Conservation (phyloP, 2,888 invertebrate species). For the Lapara coniferarum region DNA sequence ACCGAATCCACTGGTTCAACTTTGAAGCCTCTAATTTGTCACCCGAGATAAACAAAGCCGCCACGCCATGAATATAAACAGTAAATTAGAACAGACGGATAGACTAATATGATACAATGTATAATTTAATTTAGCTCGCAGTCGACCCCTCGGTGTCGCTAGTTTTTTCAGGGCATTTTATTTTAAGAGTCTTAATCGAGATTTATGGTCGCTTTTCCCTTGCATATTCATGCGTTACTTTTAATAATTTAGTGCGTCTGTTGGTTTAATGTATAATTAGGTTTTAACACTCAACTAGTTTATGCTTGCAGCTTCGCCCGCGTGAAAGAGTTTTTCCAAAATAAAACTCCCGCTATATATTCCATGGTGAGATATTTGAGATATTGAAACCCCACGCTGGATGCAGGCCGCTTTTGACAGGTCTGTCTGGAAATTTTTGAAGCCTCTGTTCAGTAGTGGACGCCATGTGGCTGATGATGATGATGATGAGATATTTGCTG, state of each 20-base stretch:
- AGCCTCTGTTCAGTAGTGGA: no score
- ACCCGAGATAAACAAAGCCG: constrained; percentile 70
- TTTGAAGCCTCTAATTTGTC: constrained; percentile 70
- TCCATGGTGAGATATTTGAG: no score
- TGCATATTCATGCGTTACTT: constrained; percentile 8
- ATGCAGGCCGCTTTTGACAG: no score
- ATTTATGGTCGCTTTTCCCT: constrained; percentile 17
- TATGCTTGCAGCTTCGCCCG: no score
- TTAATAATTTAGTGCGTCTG: neutral
- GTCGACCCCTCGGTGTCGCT: constrained; percentile 49
- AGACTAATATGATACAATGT: constrained; percentile 65
- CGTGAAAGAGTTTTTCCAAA: no score
- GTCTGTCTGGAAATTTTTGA: no score
- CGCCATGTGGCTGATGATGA: no score
- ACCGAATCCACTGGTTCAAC: constrained; percentile 48
- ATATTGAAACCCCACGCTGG: no score
- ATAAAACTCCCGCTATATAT: no score
- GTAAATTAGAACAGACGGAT: constrained; percentile 65
- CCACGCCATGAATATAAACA: constrained; percentile 78
- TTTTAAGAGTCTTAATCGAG: neutral
- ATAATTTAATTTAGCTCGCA: constrained; percentile 73
- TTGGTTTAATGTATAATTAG: neutral
- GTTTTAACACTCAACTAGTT: no score
- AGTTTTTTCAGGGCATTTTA: constrained; percentile 41
- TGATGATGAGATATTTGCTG: no score